Percentiles rank a stretch among this genome's conserved stretches.
These are phyloP conservation scores for Cyanistes caeruleus DNA, from an alignment of 2,113 vertebrate species.

Conservation along the genomic window DNA sequence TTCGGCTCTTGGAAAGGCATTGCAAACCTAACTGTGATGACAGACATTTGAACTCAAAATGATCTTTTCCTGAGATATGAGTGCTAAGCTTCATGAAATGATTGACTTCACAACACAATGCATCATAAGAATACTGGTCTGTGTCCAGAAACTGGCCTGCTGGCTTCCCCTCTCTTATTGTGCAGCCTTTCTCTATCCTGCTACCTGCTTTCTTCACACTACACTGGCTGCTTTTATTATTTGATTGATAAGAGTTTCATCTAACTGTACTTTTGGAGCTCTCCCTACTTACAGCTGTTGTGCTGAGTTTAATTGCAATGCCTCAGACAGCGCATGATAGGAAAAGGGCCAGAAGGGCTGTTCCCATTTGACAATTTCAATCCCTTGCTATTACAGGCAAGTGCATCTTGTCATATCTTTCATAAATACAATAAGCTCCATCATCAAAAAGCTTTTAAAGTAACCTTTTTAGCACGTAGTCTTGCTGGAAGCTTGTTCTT, in stretches of 20 bases:
- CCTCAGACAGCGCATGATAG: not conserved
- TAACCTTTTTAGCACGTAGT: not conserved
- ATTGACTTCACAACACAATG: conserved; percentile 27
- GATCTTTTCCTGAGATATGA: not conserved
- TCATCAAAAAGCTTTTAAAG: not conserved
- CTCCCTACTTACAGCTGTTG: not conserved
- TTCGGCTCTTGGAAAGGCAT: conserved; percentile 3
- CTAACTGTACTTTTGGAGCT: conserved; percentile 15
- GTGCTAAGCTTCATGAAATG: not conserved
- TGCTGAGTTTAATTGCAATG: not conserved
- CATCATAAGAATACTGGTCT: not conserved
- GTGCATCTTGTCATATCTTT: not conserved
- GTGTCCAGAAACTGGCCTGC: conserved; percentile 25
- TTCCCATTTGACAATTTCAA: not conserved
- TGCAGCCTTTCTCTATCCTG: not conserved
- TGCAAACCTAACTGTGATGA: not conserved
- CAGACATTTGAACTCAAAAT: conserved; percentile 24
- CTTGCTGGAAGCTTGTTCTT: not conserved
- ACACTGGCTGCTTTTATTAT: not conserved
- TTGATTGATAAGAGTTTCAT: conserved; percentile 3
- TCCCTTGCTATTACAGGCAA: not conserved
- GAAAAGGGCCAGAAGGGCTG: not conserved
- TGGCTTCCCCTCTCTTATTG: not conserved
- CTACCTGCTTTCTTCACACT: not conserved
- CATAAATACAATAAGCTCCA: not conserved